Conservation (phyloP, 2,797 vertebrate species). For the Neosilurus mollespiculum region DNA sequence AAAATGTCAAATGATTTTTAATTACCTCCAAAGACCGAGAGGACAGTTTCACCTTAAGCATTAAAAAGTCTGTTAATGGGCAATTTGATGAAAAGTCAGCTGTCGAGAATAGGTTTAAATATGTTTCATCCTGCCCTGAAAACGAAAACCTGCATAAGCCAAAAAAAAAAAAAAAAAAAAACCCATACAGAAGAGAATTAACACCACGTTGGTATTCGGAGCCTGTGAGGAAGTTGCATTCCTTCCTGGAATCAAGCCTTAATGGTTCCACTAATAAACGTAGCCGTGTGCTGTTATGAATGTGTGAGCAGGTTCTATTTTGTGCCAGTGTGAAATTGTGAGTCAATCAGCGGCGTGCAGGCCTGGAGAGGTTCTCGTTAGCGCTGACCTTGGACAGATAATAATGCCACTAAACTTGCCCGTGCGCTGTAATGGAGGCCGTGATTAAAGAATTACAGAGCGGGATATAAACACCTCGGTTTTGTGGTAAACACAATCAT, state of each 20-base stretch:
- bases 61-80: constrained; percentile 58
- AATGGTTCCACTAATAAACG: constrained; percentile 65
- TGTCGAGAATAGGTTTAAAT: constrained; percentile 36
- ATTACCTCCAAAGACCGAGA: constrained; percentile 67
- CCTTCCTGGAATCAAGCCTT: constrained; percentile 51
- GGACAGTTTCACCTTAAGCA: constrained; percentile 61
- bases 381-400: constrained; percentile 77
- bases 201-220: constrained; percentile 44
- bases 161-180: not conserved
- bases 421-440: constrained; percentile 64
- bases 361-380: constrained; percentile 68
- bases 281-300: constrained; percentile 62
- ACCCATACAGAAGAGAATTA: constrained; percentile 10
- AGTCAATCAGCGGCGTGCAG: constrained; percentile 72
- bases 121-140: constrained; percentile 4
- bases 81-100: constrained; percentile 46
- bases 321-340: constrained; percentile 65
- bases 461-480: constrained; percentile 65
- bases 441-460: constrained; percentile 76
- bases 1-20: constrained; percentile 73
- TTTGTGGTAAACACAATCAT: constrained; percentile 58
- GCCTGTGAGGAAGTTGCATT: constrained; percentile 50
- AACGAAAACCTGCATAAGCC: not conserved
- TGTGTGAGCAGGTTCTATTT: constrained; percentile 68
- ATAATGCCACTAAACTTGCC: constrained; percentile 72